These are phyloP conservation scores for Scomberomorus guttatus DNA, from an alignment of 2,797 vertebrate species.

Conservation along the genomic window DNA sequence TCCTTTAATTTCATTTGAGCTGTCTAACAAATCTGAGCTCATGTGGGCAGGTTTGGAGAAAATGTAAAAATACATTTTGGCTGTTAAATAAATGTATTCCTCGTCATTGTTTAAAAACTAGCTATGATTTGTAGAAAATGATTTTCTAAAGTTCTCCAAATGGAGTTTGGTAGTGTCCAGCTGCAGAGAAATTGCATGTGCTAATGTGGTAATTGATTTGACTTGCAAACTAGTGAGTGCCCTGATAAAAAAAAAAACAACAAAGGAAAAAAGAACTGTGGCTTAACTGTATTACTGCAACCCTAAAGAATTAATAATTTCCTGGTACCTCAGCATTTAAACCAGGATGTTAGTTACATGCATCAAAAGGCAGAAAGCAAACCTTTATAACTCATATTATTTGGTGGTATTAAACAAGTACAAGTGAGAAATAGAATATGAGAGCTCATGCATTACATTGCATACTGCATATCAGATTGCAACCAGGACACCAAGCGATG, in stretches of 20 bases:
- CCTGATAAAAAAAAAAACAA: neutral
- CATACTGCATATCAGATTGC: constrained; percentile 25
- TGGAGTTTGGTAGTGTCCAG: neutral
- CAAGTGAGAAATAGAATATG: constrained; percentile 2
- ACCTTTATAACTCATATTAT: neutral
- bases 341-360: neutral
- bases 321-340: neutral
- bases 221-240: neutral
- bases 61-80: neutral
- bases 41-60: neutral
- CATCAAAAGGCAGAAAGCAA: neutral
- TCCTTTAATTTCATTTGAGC: neutral
- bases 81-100: neutral
- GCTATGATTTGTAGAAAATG: neutral
- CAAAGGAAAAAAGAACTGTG: neutral
- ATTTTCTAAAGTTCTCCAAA: neutral
- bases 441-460: neutral
- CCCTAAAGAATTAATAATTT: neutral
- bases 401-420: neutral
- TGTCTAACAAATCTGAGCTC: neutral
- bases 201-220: neutral
- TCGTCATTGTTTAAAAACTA: neutral
- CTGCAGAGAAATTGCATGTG: neutral
- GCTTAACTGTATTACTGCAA: neutral
- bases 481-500: constrained; percentile 20